Evolutionary conservation across 1,140 invertebrate species (phyloP).

Genomic region (Zaprionus gabonicus): DNA sequence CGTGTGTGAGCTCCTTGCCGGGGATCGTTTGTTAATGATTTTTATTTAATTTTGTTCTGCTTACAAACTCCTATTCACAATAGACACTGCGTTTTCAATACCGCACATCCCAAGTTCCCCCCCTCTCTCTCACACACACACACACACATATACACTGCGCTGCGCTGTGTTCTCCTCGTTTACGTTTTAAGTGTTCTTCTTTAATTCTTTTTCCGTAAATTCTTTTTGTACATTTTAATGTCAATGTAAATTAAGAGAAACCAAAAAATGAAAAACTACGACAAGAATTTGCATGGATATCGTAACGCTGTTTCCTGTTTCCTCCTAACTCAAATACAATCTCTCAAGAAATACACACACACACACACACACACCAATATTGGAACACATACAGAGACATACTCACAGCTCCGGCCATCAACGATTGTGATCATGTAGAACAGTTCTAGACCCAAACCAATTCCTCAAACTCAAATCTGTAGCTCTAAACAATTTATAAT

Average conservation of each 20-base stretch:
- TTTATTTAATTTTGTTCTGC: constrained; percentile 13
- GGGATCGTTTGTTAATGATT: constrained; percentile 13
- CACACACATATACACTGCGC: constrained; percentile 17
- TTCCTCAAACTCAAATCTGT: neutral
- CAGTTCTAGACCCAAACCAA: neutral
- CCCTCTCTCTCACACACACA: constrained; percentile 6
- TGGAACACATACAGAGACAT: neutral
- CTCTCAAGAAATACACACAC: neutral
- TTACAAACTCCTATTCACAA: constrained; percentile 7
- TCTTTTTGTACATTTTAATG: constrained; percentile 47
- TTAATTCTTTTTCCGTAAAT: constrained; percentile 37
- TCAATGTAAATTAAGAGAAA: constrained; percentile 63
- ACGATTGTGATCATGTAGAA: constrained; percentile 10
- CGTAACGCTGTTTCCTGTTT: constrained; percentile 81
- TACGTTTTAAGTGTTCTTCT: constrained; percentile 48
- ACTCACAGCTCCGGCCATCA: constrained; percentile 18
- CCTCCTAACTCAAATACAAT: constrained; percentile 40
- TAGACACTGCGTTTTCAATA: constrained; percentile 15
- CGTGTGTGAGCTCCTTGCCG: constrained; percentile 8
- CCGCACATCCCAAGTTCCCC: constrained; percentile 10
- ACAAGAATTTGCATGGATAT: constrained; percentile 84
- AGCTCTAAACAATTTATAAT: constrained; percentile 25
- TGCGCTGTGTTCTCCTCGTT: constrained; percentile 31
- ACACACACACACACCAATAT: constrained; percentile 16
- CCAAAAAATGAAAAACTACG: constrained; percentile 58